Base-by-base conservation (phyloP, 2,888 invertebrate genomes). In the Drosophila pseudotalamancana region DNA sequence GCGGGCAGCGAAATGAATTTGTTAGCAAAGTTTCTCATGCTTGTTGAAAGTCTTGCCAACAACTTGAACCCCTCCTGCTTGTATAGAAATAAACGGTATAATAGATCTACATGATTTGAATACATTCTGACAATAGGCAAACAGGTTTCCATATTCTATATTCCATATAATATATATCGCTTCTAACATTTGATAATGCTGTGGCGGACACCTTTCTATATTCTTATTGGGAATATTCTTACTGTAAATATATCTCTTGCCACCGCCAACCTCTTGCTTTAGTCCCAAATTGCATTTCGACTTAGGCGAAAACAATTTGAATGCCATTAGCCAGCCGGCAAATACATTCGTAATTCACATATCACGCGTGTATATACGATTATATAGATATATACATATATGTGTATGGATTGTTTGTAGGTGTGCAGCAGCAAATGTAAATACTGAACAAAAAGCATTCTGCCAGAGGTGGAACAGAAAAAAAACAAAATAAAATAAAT, bases 291-390 rank as follows among this genome's bases (percentile, higher is more conserved):
- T 57, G 50, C 66, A 66, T 48, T 63, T 59, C 46, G 39, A 45
- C 27, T 46, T 54, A 48, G 34, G 43, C 40, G 45, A 65, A 60
- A 72, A 50, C 70, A 75, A 85, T 85, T 85, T 68, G 55, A 81
- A 68, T 70, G 69, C 42, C 79, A 78, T 81, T 81, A 70, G 75
- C 51, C 45, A 25, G 34, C 6, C 27, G n/a, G 27, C 45, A 0
- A 50, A 31, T 37, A 37, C 46, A 29, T 19, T 11, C 8, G n/a
- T 1, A 14, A 46, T 19, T 46, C 21, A 37, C 12, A 49, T 39
- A 56, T 34, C 11, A 31, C 18, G 11, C 6, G 12, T 21, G 6
- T 6, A 21, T 6, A 32, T 2, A 53, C 16, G 12, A 4, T 29
- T 6, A 35, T 4, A 6, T 1, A 40, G 4, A 62, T 16, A 21